These are phyloP conservation scores for Pelagia noctiluca DNA, from an alignment of 30 jellyfish, hydroid and myxozoan genomes.

Conservation along the genomic window DNA sequence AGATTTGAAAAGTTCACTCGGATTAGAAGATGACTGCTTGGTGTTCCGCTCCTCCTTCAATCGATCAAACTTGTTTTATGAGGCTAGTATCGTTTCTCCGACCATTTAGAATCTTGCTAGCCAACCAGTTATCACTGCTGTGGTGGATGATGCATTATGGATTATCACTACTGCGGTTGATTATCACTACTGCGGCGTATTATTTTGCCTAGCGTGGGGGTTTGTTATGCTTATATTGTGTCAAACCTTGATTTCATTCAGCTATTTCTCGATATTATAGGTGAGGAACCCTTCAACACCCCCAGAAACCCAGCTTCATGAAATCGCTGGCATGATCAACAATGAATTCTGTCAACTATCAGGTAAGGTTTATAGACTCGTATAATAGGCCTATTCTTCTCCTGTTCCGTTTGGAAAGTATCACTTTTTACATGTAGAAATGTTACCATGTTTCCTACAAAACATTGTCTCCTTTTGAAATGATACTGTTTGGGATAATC, in stretches of 20 bases:
- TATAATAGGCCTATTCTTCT: no score
- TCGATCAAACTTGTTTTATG: conserved; percentile 86
- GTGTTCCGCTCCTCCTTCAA: conserved; percentile 83
- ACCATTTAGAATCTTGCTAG: not conserved
- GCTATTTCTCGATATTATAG: not conserved
- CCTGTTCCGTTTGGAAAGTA: no score
- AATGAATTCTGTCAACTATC: conserved; percentile 4
- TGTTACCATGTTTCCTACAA: no score
- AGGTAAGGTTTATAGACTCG: no score
- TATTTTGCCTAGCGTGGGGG: not conserved
- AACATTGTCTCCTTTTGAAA: no score
- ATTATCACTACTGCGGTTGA: not conserved
- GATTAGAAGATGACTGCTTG: conserved; percentile 67
- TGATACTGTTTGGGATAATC: no score
- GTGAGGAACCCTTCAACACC: conserved; percentile 17
- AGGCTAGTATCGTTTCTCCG: no score
- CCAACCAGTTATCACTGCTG: not conserved
- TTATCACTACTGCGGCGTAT: no score
- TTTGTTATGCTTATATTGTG: not conserved
- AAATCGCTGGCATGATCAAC: conserved; percentile 7
- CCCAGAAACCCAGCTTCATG: conserved; percentile 6
- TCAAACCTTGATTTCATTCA: not conserved
- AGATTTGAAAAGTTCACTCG: conserved; percentile 73
- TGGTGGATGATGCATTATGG: not conserved
- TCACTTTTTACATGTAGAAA: no score